Evolutionary conservation across 2,888 invertebrate genomes (phyloP), one percentile per base, ranked within the genome.

Genomic region (Athalia cordata): DNA sequence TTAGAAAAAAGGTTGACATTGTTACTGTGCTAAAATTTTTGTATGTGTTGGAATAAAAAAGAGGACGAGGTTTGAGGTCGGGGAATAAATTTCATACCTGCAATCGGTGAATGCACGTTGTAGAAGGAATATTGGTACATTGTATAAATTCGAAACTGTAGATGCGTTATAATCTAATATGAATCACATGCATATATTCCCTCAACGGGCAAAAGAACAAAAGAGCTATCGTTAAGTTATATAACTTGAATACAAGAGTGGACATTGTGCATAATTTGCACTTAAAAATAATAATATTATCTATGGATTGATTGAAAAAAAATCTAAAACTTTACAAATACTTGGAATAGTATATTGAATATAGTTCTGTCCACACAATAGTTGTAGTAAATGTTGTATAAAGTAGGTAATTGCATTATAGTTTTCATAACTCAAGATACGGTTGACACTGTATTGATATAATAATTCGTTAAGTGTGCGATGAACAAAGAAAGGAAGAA

Each of bases 351-450:
- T 9, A 13, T 47, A 65, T 29, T 83, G 82, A 83, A 79, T 81
- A 81, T 83, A 83, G 78, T 84, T 83, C 45, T 81, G 81, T 81
- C 80, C 82, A 82, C 83, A 81, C 75, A 52, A 79, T 81, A 80
- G 82, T 81, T 83, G 83, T 86, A 87, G 83, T 85, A 81, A 87
- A 84, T 85, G 85, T 86, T 87, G 87, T 87, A 87, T 85, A 87
- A 87, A 87, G 82, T 87, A 87, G 84, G 75, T 82, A 83, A 85
- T 84, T 84, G 82, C 79, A 79, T 77, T 84, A 82, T 86, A 85
- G 83, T 83, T 85, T 85, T 84, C 82, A 81, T 80, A 81, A 84
- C 82, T 47, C 80, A 81, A 77, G 77, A 79, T 81, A 85, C 82
- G 80, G 79, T 80, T 83, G 81, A 81, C 83, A 84, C 81, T 81